Percentiles rank a stretch among this genome's conserved stretches.
These are phyloP conservation scores for Ceratina australensis DNA, from an alignment of 1,140 invertebrate species.

Conservation along the genomic window DNA sequence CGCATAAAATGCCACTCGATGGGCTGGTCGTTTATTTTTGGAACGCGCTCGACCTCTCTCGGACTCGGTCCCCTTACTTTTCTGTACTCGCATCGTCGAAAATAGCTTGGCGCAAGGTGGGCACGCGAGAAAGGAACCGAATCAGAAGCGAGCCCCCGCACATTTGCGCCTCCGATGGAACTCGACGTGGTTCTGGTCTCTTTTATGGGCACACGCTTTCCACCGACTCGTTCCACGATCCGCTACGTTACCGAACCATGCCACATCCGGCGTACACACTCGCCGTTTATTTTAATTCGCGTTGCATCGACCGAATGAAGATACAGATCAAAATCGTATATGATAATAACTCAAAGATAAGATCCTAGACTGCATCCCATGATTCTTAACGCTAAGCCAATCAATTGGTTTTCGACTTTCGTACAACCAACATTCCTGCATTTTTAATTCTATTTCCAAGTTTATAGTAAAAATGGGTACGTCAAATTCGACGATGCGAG, in stretches of 20 bases:
- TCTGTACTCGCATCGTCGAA: slow-evolving; percentile 54
- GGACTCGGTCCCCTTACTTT: slow-evolving; percentile 60
- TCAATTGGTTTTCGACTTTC: too few relatives aligned
- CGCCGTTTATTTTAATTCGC: too few relatives aligned
- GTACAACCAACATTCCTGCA: too few relatives aligned
- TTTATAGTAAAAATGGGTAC: too few relatives aligned
- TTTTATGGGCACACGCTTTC: slow-evolving; percentile 25
- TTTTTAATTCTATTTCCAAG: too few relatives aligned
- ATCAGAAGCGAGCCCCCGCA: slow-evolving; percentile 43
- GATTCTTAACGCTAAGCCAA: too few relatives aligned
- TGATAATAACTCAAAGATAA: too few relatives aligned
- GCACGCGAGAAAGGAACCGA: slow-evolving; percentile 40
- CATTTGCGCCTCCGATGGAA: not conserved
- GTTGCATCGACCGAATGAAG: too few relatives aligned
- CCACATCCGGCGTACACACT: too few relatives aligned
- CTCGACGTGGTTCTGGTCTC: slow-evolving; percentile 12
- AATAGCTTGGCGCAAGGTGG: slow-evolving; percentile 63
- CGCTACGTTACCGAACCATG: not conserved
- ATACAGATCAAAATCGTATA: too few relatives aligned
- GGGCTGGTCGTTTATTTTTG: slow-evolving; percentile 65
- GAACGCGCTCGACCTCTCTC: slow-evolving; percentile 60
- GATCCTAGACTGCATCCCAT: too few relatives aligned
- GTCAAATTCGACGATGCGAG: too few relatives aligned
- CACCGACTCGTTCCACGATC: not conserved
- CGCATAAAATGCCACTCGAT: slow-evolving; percentile 54